Base-by-base conservation (phyloP, 2,888 invertebrate species). In the Scrobipalpa atriplicella region DNA sequence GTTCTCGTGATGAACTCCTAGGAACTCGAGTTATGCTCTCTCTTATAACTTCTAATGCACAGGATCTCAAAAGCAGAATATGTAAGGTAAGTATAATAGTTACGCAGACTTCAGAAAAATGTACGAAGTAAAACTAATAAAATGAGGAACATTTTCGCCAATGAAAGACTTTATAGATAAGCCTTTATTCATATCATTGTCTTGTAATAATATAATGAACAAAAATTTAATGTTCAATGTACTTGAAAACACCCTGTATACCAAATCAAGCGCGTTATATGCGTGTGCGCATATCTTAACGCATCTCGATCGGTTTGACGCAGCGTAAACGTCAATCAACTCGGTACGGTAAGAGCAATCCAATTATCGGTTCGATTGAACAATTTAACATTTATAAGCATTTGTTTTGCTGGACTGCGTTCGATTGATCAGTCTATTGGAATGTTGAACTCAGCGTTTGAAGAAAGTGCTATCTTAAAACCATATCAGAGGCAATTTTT, bases 201-300 rank as follows among this genome's bases (percentile, higher is more conserved):
- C n/a, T n/a, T n/a, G n/a, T n/a, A n/a, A n/a, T n/a, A n/a, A n/a
- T n/a, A n/a, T n/a, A n/a, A n/a, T n/a, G n/a, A n/a, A n/a, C n/a
- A n/a, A n/a, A 13, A 13, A 11, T 43, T 13, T 13, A n/a, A 47
- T 16, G 5, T 7, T n/a, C 39, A 8, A 1, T 47, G 43, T 47
- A 47, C 16, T n/a, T 3, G 29, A 29, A 29, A 29, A 29, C 29
- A 6, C 52, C 10, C 11, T 10, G 54, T 21, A 13, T 13, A 29
- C 21, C 2, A 29, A 29, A 56, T 13, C 21, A 13, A 13, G 67
- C 63, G 65, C 62, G 70, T 72, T 70, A 72, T 71, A 72, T 72
- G 72, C 77, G 75, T 77, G 78, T 72, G 78, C 79, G 76, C 75
- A 79, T 81, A 78, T 75, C 78, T 78, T 74, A 75, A 64, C 69